Base-by-base conservation (phyloP, 30 jellyfish, hydroid and myxozoan species). In the Aurelia sp. region DNA sequence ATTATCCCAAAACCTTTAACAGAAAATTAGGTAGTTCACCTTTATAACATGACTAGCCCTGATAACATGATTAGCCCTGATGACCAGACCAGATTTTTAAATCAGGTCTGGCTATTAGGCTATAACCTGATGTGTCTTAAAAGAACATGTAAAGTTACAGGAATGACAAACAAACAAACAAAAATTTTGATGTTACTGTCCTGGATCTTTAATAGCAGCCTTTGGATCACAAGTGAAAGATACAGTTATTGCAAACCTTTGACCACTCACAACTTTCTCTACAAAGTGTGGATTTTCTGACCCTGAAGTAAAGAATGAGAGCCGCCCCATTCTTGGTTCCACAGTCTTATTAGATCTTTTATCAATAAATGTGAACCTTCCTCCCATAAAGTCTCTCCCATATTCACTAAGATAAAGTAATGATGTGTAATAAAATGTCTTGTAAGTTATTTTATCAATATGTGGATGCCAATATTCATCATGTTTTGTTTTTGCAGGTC, bases 381-480 rank as follows among this genome's bases (percentile, higher is more conserved):
- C 99, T 27, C 99, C 99, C 85, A 78, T 86, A 67, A 95, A 95
- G 72, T 95, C 99, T 68, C 66, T 64, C 7, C 93, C 97, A 77
- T 84, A 90, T 15, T 95, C 96, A 75, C 93, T 86, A n/a, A 95
- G 87, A 75, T 95, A 95, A 51, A 95, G 93, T 63, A 95, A 65
- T 6, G 97, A 76, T 5, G 99, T 95, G 93, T 95, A 95, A 86
- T 95, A 89, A 76, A 95, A 95, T 52, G 99, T 63, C 53, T 91
- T 96, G 81, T 95, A 95, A 0, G 97, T 90, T 41, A 82, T 87
- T 66, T 88, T 88, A 58, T 95, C 99, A 57, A 95, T 74, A 48
- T 95, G 99, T 13, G 98, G 87, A 61, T 95, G 99, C 99, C 99
- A 95, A 74, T 95, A 95, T 72, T 95, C 99, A 86, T 95, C 99